Base-by-base conservation (phyloP, 2,797 vertebrate species). In the Characodon lateralis region DNA sequence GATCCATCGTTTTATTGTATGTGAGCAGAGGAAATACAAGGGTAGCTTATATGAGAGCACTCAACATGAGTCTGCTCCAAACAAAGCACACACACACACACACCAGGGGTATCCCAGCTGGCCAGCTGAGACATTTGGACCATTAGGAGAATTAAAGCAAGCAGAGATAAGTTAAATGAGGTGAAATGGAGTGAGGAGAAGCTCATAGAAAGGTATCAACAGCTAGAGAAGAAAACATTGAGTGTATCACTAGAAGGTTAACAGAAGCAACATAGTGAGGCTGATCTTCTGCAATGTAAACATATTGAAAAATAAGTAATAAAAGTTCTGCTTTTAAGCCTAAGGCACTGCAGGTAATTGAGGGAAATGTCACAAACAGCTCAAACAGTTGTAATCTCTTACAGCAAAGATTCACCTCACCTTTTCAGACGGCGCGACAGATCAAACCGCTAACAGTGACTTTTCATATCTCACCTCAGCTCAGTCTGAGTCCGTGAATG, bases 141-240 rank as follows among this genome's bases (percentile, higher is more conserved):
- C 88, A 93, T 91, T 88, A 92, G 70, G 84, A 77, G 80, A 87
- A 92, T 91, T 92, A 90, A 91, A 89, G 78, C 84, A 55, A 71
- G 89, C 76, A 80, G 83, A 83, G 77, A 88, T 80, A 83, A 85
- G 78, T 31, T 71, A 73, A 73, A 41, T 63, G 58, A 65, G 48
- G 70, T 51, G 58, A 56, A 71, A 13, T 2, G 8, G 43, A 72
- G 53, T 14, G 50, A 69, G 13, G 74, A 71, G 77, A 79, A 59
- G 48, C 71, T 69, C 61, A 77, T 74, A 46, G 24, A 24, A 59
- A 31, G 39, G 79, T 50, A 82, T 77, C 79, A 83, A 82, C 81
- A 74, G 78, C 12, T 20, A 53, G 46, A 74, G 75, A 70, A 79
- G 53, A 72, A 43, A 80, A 80, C 61, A 66, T 50, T 48, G 18